Evolutionary conservation across 2,888 invertebrate species (phyloP), one percentile per base, ranked within the genome.

Genomic region (Acronicta leporina): DNA sequence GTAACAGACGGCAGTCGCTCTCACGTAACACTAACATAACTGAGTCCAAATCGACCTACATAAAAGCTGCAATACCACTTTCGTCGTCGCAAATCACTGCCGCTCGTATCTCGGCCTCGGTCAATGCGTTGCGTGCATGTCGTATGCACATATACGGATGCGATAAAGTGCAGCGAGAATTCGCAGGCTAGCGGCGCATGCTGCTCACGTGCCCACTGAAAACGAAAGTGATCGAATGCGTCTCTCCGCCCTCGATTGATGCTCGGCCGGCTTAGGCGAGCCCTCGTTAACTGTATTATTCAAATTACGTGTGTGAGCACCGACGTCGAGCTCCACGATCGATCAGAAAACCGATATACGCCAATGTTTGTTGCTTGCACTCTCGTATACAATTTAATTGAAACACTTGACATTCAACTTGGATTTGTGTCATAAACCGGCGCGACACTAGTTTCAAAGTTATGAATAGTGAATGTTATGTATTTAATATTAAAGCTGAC

Each of bases 51-150:
- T 90, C 88, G 92, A 89, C 92, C 92, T 80, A 93, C 92, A 92
- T 93, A 92, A 94, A 94, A 92, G 93, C 87, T 90, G 94, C 89
- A 91, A 88, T 92, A 92, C 94, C 94, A 94, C 94, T 94, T 94
- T 94, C 94, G 90, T 86, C 91, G 92, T 93, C 89, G 93, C 93
- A 94, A 94, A 94, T 93, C 94, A 92, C 89, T 85, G 89, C 86
- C 87, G 87, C 82, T 80, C 85, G 89, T 89, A 91, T 91, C 94
- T 92, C 92, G 91, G 92, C 92, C 92, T 94, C 94, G 94, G 94
- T 93, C 93, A 92, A 88, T 90, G 92, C 88, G 89, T 92, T 88
- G 92, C 89, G 91, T 91, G 92, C 88, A 89, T 90, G 92, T 88
- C 87, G 92, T 91, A 90, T 92, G 90, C 91, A 91, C 92, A 91